These are phyloP conservation scores for Conus betulinus DNA, from an alignment of 1,140 invertebrate genomes.

Conservation along the genomic window DNA sequence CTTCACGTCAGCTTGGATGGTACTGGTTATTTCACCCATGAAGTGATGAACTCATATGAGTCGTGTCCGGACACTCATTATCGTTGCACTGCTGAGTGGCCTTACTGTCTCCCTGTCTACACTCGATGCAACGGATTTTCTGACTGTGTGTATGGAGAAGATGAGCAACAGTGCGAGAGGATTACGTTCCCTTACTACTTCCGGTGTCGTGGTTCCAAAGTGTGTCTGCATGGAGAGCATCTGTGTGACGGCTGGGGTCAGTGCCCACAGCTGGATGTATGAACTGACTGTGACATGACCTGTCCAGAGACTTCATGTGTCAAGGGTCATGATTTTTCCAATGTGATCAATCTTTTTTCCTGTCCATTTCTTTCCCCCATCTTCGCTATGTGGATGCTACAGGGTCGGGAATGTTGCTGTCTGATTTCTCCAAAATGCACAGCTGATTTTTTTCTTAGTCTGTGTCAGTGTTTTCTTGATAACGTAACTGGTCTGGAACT, in stretches of 20 bases:
- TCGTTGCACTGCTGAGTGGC: too few relatives aligned
- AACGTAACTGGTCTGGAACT: background rate
- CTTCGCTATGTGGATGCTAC: background rate
- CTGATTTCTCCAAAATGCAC: background rate
- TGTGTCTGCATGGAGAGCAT: conserved; percentile 18
- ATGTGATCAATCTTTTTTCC: background rate
- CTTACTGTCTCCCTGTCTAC: too few relatives aligned
- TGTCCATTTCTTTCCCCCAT: background rate
- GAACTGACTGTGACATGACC: conserved; percentile 26
- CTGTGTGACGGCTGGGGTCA: conserved; percentile 24
- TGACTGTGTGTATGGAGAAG: too few relatives aligned
- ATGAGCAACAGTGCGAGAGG: too few relatives aligned
- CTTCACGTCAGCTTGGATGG: background rate
- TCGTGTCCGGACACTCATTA: too few relatives aligned
- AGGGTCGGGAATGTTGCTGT: background rate
- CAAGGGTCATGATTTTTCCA: background rate
- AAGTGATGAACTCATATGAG: too few relatives aligned
- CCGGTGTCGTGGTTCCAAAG: conserved; percentile 11
- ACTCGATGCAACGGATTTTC: too few relatives aligned
- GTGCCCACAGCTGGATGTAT: conserved; percentile 38
- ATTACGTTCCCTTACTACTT: conserved; percentile 2
- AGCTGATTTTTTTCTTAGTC: background rate
- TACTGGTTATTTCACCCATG: too few relatives aligned
- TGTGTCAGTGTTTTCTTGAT: background rate
- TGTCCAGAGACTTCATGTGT: conserved; percentile 47